Base-by-base conservation (phyloP, 92 coral and sea anemone genomes). In the Plumapathes pennacea region DNA sequence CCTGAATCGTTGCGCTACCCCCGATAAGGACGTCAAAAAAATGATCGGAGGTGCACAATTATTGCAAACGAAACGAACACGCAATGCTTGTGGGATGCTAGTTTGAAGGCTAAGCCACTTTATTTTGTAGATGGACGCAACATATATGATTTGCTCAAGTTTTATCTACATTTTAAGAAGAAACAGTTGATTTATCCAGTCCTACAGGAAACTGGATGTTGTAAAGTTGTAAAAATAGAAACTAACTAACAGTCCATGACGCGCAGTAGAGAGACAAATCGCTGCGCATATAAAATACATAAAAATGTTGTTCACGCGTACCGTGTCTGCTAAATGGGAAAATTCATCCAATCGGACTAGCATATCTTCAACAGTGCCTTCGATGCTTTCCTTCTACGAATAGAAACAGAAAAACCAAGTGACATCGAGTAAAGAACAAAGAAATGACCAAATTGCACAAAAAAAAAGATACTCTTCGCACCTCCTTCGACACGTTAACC, bases 251-350 rank as follows among this genome's bases (percentile, higher is more conserved):
- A n/a, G n/a, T n/a, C n/a, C n/a, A n/a, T n/a, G n/a, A n/a, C n/a
- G n/a, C n/a, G n/a, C n/a, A n/a, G n/a, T n/a, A n/a, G n/a, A n/a
- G n/a, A n/a, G n/a, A n/a, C n/a, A n/a, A n/a, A n/a, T n/a, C n/a
- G n/a, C n/a, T n/a, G n/a, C n/a, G n/a, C n/a, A n/a, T n/a, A n/a
- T n/a, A n/a, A n/a, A n/a, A n/a, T n/a, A n/a, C n/a, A n/a, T n/a
- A n/a, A n/a, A n/a, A n/a, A n/a, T n/a, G n/a, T n/a, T n/a, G 19
- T 27, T 4, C 38, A 13, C 10, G 10, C 78, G 67, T 64, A 92
- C 98, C 84, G 95, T 84, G 45, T 92, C 98, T 34, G 96, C 98
- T 8, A 89, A 82, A 60, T 92, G 98, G 15, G 92, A 88, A 72
- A 92, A 92, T 52, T 92, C 98, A 58, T 92, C 98, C 19, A 92